Conservation (phyloP, 1,140 invertebrate genomes). For the Chlorops oryzae region DNA sequence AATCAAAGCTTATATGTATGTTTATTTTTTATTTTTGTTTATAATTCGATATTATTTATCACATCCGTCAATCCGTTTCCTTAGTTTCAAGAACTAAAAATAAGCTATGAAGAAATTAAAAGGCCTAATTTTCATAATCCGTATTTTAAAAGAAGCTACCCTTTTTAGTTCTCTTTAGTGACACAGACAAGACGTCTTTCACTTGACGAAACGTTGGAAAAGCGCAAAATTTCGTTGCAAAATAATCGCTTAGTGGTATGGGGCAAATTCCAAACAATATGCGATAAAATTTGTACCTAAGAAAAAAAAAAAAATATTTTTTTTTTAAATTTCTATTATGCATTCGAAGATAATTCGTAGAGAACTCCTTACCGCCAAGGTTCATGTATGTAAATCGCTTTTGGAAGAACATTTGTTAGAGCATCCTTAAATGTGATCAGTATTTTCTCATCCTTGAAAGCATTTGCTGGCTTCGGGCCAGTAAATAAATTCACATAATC, state of each 20-base stretch:
- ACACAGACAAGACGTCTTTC: too few species aligned
- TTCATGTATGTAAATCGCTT: conserved; percentile 53
- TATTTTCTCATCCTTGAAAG: conserved; percentile 49
- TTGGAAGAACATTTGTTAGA: conserved; percentile 50
- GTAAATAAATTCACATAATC: conserved; percentile 51
- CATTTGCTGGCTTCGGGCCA: conserved; percentile 37
- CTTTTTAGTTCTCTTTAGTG: too few species aligned
- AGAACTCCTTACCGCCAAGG: conserved; percentile 43
- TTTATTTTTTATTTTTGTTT: too few species aligned
- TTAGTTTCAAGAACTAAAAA: too few species aligned
- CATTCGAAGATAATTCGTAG: too few species aligned
- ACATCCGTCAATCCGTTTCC: too few species aligned
- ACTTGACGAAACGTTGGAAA: conserved; percentile 47
- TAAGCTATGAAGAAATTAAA: too few species aligned
- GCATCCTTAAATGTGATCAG: conserved; percentile 53
- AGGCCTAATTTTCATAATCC: too few species aligned
- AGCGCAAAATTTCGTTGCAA: conserved; percentile 52
- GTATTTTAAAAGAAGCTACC: too few species aligned
- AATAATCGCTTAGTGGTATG: conserved; percentile 49
- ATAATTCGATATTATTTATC: too few species aligned
- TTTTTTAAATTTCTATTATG: neutral
- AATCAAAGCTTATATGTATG: too few species aligned
- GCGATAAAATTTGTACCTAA: conserved; percentile 52
- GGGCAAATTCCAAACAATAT: conserved; percentile 51
- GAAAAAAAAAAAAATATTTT: conserved; percentile 1